These are phyloP conservation scores for Oedothorax gibbosus DNA, from an alignment of 1,140 invertebrate species.

Conservation along the genomic window DNA sequence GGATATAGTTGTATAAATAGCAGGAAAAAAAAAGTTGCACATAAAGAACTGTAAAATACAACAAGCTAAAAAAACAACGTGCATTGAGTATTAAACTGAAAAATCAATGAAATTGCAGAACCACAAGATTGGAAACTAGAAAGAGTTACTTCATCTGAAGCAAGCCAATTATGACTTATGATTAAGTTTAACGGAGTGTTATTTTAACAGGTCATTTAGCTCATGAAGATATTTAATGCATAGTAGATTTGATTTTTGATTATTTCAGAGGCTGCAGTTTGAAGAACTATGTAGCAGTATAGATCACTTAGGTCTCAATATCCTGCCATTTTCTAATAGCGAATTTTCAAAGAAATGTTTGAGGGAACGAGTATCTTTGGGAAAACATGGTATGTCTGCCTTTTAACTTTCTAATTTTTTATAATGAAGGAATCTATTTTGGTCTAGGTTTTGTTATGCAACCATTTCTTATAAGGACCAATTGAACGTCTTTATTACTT, in stretches of 20 bases:
- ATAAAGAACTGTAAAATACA: too few relatives aligned
- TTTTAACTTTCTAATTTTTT: background rate
- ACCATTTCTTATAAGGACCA: too few relatives aligned
- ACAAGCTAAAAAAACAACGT: too few relatives aligned
- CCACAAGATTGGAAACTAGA: too few relatives aligned
- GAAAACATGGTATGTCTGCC: constrained; percentile 63
- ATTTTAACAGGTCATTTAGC: background rate
- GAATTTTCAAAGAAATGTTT: constrained; percentile 35
- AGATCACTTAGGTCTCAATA: constrained; percentile 76
- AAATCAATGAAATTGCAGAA: too few relatives aligned
- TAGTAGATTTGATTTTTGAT: constrained; percentile 2
- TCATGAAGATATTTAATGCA: background rate
- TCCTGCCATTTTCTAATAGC: constrained; percentile 31
- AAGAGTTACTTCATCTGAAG: background rate
- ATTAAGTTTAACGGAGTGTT: background rate
- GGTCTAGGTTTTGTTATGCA: too few relatives aligned
- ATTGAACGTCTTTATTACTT: too few relatives aligned
- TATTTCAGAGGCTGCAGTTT: constrained; percentile 75
- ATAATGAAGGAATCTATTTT: too few relatives aligned
- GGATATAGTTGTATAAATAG: too few relatives aligned
- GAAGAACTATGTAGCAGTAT: constrained; percentile 77
- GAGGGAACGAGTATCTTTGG: constrained; percentile 62
- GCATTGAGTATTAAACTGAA: too few relatives aligned
- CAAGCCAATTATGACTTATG: background rate
- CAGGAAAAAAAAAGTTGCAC: too few relatives aligned